Conservation (phyloP, 2,797 vertebrate species). For the Spinibarbus caldwelli region DNA sequence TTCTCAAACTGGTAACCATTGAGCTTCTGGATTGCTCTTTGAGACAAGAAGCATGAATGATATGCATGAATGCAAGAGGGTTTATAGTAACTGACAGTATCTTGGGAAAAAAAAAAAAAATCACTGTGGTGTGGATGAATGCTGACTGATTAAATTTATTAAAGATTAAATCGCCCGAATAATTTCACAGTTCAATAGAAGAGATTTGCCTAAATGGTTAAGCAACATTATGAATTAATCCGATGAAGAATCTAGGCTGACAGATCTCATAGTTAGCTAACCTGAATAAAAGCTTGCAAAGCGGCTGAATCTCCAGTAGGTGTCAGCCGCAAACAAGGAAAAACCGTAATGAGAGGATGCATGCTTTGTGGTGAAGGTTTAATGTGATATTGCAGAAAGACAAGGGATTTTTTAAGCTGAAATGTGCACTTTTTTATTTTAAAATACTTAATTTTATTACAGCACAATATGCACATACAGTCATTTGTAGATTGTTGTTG, state of each 20-base stretch:
- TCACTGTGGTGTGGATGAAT: not conserved
- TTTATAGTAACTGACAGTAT: not conserved
- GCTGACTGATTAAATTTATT: not conserved
- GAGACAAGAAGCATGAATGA: not conserved
- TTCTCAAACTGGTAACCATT: conserved; percentile 94
- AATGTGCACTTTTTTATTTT: not conserved
- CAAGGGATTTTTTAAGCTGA: not conserved
- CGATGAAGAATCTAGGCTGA: not conserved
- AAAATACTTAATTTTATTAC: not conserved
- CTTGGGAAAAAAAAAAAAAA: not conserved
- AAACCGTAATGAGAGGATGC: not conserved
- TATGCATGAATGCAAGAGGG: not conserved
- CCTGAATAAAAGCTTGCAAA: conserved; percentile 27
- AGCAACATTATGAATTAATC: not conserved
- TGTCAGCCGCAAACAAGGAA: conserved; percentile 50
- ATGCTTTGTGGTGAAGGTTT: not conserved
- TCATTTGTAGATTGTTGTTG: not conserved
- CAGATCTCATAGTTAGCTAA: not conserved
- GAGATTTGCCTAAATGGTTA: not conserved
- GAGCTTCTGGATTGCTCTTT: conserved; percentile 93
- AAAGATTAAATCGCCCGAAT: conserved; percentile 10
- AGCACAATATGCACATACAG: not conserved
- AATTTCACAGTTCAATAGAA: not conserved
- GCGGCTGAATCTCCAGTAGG: conserved; percentile 47
- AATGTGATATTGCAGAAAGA: not conserved